These are phyloP conservation scores for Parazoanthus atlanticus DNA, from an alignment of 92 coral and sea anemone genomes.

Conservation along the genomic window DNA sequence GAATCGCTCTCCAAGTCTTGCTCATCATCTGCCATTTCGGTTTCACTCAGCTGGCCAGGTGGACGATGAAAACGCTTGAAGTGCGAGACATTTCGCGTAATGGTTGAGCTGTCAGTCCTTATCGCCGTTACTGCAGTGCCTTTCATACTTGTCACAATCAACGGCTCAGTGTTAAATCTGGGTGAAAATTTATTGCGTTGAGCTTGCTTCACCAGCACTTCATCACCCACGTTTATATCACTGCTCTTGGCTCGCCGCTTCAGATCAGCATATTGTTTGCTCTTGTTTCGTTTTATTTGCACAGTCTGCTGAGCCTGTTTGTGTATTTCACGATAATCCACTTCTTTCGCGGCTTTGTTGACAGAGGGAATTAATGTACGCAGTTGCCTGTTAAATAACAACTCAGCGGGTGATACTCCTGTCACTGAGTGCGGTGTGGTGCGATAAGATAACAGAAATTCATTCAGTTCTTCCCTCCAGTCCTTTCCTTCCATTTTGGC, in stretches of 20 bases:
- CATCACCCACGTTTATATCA: constrained; percentile 10
- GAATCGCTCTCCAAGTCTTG: neutral
- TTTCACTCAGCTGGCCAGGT: neutral
- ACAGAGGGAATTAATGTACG: neutral
- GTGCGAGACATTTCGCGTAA: neutral
- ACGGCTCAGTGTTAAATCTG: constrained; percentile 13
- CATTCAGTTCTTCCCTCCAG: neutral
- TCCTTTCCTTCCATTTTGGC: constrained; percentile 9
- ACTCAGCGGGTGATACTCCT: neutral
- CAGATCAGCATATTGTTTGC: constrained; percentile 3
- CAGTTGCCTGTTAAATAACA: neutral
- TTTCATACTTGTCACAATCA: neutral
- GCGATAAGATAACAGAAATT: neutral
- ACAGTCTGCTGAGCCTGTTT: constrained; percentile 11
- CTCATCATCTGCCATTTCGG: constrained; percentile 24
- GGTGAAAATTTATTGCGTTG: constrained; percentile 10
- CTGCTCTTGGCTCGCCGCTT: constrained; percentile 15
- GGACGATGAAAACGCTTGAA: neutral
- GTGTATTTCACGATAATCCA: constrained; percentile 8
- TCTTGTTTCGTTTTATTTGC: neutral
- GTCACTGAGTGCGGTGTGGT: neutral
- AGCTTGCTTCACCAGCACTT: neutral
- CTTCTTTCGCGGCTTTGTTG: neutral
- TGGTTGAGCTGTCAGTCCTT: constrained; percentile 5
- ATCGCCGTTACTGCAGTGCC: neutral